These are phyloP conservation scores for Theristicus caerulescens DNA, from an alignment of 2,113 vertebrate species.

Conservation along the genomic window DNA sequence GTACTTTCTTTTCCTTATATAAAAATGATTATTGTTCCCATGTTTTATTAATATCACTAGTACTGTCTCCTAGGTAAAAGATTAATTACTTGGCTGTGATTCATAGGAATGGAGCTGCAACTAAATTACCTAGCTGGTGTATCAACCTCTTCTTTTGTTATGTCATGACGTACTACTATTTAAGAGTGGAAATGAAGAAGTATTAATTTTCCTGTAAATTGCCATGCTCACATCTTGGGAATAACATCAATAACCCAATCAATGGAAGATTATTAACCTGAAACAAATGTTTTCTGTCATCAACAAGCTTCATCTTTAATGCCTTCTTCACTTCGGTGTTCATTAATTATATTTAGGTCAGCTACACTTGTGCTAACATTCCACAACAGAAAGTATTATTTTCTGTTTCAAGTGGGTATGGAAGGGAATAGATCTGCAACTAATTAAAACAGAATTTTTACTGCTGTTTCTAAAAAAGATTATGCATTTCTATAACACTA, in stretches of 20 bases:
- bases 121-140: conserved; percentile 38
- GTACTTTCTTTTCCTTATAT: neutral
- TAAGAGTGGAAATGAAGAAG: conserved; percentile 28
- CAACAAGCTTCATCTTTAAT: neutral
- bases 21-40: conserved; percentile 27
- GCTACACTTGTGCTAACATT: neutral
- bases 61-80: conserved; percentile 63
- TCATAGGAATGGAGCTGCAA: conserved; percentile 39
- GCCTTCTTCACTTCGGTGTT: neutral
- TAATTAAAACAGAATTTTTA: conserved; percentile 29
- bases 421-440: neutral
- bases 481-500: neutral
- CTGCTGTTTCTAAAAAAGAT: neutral
- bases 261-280: neutral
- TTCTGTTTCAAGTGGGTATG: neutral
- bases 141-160: conserved; percentile 29
- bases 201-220: conserved; percentile 10
- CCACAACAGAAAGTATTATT: neutral
- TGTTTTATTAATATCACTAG: conserved; percentile 57
- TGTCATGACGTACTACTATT: neutral
- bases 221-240: neutral
- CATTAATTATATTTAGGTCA: conserved; percentile 57
- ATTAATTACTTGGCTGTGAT: conserved; percentile 66
- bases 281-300: conserved; percentile 14
- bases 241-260: neutral